phyloP scores from a whole-genome alignment of 2,888 invertebrate species.

The Blomia tropicalis region DNA sequence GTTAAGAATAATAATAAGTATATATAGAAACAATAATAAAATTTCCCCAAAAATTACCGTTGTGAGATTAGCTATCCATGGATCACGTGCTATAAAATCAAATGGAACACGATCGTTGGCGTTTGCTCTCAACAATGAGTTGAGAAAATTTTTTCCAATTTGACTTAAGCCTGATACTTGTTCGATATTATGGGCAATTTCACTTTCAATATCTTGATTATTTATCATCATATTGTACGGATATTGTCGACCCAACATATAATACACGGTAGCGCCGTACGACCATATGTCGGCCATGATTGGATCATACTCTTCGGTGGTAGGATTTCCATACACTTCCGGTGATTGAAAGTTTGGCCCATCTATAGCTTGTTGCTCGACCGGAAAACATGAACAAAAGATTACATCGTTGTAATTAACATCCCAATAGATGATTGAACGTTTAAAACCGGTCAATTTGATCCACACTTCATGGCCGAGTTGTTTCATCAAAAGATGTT shows the following conservation, averaged over 20 bases:
- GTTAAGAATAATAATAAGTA: no score
- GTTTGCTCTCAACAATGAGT: background rate
- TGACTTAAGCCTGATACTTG: background rate
- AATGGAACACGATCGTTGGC: conserved; percentile 7
- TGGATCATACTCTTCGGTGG: conserved; percentile 15
- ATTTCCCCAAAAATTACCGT: no score
- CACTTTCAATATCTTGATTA: background rate
- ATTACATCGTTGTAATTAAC: conserved; percentile 2
- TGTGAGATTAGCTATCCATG: background rate
- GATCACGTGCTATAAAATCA: background rate
- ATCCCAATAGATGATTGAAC: conserved; percentile 17
- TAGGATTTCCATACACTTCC: conserved; percentile 18
- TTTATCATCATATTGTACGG: background rate
- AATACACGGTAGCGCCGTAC: conserved; percentile 14
- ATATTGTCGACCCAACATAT: conserved; percentile 7
- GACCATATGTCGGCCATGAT: conserved; percentile 19
- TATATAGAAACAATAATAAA: no score
- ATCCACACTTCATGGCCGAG: conserved; percentile 12
- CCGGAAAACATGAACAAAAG: conserved; percentile 6
- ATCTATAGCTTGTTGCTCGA: background rate
- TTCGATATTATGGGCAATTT: background rate
- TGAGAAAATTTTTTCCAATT: background rate
- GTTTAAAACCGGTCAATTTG: conserved; percentile 21
- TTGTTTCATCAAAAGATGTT: conserved; percentile 13
- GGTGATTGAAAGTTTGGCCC: conserved; percentile 20